These are phyloP conservation scores for Tachysurus fulvidraco DNA, from an alignment of 2,113 vertebrate genomes.

Conservation along the genomic window DNA sequence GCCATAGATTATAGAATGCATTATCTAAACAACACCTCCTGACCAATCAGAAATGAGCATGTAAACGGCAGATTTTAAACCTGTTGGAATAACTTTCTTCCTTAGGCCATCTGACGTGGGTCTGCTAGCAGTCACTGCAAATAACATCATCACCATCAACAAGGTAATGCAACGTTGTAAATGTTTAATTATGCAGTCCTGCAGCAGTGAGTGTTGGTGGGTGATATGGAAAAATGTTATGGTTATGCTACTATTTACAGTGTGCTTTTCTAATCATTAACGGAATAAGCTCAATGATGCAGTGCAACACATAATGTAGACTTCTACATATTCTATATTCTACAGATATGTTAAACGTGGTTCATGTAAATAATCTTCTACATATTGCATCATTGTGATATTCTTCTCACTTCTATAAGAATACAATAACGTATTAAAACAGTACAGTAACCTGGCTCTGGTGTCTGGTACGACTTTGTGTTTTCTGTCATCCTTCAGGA, in stretches of 20 bases:
- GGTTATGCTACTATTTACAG: background rate
- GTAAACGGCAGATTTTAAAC: background rate
- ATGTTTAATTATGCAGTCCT: background rate
- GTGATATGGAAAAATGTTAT: background rate
- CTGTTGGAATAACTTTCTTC: slow-evolving; percentile 8
- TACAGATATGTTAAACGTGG: background rate
- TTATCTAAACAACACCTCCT: background rate
- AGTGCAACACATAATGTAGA: background rate
- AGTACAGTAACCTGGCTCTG: background rate
- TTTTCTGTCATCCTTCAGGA: slow-evolving; percentile 73
- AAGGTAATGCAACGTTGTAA: slow-evolving; percentile 77
- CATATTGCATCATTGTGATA: background rate
- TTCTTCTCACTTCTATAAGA: background rate
- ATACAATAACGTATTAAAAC: background rate
- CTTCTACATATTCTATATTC: background rate
- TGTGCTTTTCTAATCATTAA: background rate
- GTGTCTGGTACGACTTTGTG: background rate
- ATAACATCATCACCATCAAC: slow-evolving; percentile 98
- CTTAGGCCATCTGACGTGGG: slow-evolving; percentile 94
- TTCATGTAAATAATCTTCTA: background rate
- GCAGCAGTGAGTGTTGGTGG: background rate
- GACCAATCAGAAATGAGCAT: no score
- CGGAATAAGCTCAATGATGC: background rate
- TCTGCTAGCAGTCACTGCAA: slow-evolving; percentile 95
- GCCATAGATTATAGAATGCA: no score